Evolutionary conservation across 2,888 invertebrate genomes (phyloP).

Genomic region (Malacosoma neustria): DNA sequence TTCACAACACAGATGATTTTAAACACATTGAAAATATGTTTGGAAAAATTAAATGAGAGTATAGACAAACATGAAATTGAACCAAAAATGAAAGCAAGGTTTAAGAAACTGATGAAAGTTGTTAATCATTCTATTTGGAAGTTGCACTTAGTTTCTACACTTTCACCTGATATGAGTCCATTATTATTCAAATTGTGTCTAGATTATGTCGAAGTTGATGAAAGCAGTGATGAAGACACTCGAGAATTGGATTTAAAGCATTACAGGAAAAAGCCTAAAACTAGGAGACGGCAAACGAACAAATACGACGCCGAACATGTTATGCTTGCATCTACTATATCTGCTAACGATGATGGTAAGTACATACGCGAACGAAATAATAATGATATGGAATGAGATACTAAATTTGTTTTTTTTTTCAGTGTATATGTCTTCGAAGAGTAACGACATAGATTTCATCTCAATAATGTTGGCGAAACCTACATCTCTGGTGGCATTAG

Average conservation of each 20-base stretch:
- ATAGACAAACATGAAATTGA: constrained; percentile 33
- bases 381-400: too few relatives aligned
- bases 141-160: constrained; percentile 78
- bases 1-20: constrained; percentile 75
- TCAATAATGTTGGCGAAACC: constrained; percentile 84
- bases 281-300: constrained; percentile 42
- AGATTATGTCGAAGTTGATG: constrained; percentile 61
- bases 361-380: too few relatives aligned
- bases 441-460: constrained; percentile 64
- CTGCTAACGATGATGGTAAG: constrained; percentile 50
- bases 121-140: constrained; percentile 83
- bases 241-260: constrained; percentile 41
- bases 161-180: constrained; percentile 62
- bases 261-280: constrained; percentile 51
- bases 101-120: constrained; percentile 54
- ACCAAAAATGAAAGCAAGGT: constrained; percentile 25
- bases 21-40: constrained; percentile 69
- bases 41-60: constrained; percentile 61
- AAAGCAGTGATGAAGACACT: constrained; percentile 65
- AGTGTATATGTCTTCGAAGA: constrained; percentile 39
- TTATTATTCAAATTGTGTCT: constrained; percentile 53
- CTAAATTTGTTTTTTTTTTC: constrained; percentile 16
- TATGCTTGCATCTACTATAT: constrained; percentile 53
- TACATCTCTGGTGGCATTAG: constrained; percentile 83
- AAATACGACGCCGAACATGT: constrained; percentile 48